Conservation (phyloP, 2,797 vertebrate species). For the Mus spretus region DNA sequence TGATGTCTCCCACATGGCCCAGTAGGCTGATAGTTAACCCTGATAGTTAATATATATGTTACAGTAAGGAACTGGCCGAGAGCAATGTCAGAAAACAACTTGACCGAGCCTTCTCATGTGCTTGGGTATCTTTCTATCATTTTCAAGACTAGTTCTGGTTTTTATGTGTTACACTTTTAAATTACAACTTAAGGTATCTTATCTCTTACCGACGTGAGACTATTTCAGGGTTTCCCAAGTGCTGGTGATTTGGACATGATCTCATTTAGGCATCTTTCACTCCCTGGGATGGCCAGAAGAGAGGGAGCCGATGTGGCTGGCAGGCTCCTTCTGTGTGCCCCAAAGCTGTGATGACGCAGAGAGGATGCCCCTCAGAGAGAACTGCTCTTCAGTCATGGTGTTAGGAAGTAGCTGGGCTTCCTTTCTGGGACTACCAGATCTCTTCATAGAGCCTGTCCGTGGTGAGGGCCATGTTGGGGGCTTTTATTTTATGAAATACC, state of each 20-base stretch:
- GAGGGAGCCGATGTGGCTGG: not conserved
- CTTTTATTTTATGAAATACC: constrained; percentile 9
- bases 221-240: constrained; percentile 52
- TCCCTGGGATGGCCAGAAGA: not conserved
- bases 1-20: not conserved
- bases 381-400: not conserved
- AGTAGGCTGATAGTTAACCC: not conserved
- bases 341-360: not conserved
- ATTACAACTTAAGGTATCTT: constrained; percentile 11
- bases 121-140: not conserved
- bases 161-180: constrained; percentile 17
- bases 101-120: not conserved
- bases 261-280: not conserved
- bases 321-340: not conserved
- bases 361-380: not conserved
- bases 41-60: constrained; percentile 29
- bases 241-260: not conserved
- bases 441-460: not conserved
- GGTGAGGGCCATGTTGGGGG: not conserved
- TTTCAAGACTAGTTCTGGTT: constrained; percentile 33
- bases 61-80: not conserved
- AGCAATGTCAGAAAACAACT: not conserved
- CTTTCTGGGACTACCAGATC: not conserved
- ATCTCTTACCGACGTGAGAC: constrained; percentile 9
- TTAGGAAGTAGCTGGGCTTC: constrained; percentile 14